A percentile compares a stretch with the other conserved stretches of the same genome.
Evolutionary conservation across 2,888 invertebrate genomes (phyloP).

Genomic region (Torymus tubicola): DNA sequence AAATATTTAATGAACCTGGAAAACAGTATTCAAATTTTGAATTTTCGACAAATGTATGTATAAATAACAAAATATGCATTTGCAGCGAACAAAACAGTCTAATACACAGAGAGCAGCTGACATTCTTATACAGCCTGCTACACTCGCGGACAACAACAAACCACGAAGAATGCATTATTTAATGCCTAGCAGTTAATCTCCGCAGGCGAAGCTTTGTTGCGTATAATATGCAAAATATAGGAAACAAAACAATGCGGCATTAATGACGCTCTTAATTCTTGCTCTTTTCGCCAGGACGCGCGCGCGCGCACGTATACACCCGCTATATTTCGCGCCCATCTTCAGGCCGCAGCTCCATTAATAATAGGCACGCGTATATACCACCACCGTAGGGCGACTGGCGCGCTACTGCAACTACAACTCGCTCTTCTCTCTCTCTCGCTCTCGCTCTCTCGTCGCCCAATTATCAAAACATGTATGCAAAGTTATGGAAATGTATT

Average conservation of each 20-base stretch:
- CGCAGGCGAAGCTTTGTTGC: constrained; percentile 43
- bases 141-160: not conserved
- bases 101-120: not conserved
- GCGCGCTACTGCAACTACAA: no score
- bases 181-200: constrained; percentile 31
- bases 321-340: constrained; percentile 46
- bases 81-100: not conserved
- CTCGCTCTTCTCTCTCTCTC: constrained; percentile 13
- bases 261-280: constrained; percentile 56
- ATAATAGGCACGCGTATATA: constrained; percentile 45
- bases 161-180: constrained; percentile 34
- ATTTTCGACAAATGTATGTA: not conserved
- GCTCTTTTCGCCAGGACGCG: constrained; percentile 21
- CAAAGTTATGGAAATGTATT: constrained; percentile 74
- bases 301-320: not conserved
- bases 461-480: constrained; percentile 75
- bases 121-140: not conserved
- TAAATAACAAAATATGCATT: not conserved
- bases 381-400: not conserved
- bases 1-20: no score
- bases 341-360: constrained; percentile 41
- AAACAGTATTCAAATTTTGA: no score
- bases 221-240: constrained; percentile 55
- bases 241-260: constrained; percentile 53
- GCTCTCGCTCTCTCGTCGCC: constrained; percentile 39